Conservation (phyloP, 2,888 invertebrate genomes). For the Bedellia somnulentella region DNA sequence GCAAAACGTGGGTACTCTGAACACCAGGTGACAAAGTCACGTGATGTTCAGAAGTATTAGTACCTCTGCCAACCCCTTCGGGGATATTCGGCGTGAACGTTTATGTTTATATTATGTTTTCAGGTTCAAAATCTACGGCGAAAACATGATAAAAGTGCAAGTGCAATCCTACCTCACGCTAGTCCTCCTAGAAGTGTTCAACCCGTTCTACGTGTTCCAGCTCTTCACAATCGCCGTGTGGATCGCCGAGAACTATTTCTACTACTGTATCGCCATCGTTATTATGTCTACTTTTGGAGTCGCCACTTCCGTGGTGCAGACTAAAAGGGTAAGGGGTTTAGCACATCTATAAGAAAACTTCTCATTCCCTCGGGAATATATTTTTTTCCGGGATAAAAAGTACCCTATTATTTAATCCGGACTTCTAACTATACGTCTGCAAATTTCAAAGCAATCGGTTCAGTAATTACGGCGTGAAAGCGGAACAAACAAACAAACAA, state of each 20-base stretch:
- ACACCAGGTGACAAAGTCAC: too few relatives aligned
- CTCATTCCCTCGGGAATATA: too few relatives aligned
- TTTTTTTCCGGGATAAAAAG: too few relatives aligned
- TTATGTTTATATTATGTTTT: neutral
- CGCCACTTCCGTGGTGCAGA: slow-evolving; percentile 80
- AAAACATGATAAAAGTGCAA: slow-evolving; percentile 82
- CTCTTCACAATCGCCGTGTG: slow-evolving; percentile 87
- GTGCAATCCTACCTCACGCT: slow-evolving; percentile 72
- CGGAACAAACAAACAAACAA: too few relatives aligned
- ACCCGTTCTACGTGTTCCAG: slow-evolving; percentile 96
- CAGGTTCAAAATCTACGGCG: slow-evolving; percentile 79
- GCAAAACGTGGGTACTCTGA: too few relatives aligned
- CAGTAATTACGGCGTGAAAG: too few relatives aligned
- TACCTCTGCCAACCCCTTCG: too few relatives aligned
- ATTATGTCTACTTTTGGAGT: slow-evolving; percentile 84
- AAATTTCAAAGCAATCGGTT: too few relatives aligned
- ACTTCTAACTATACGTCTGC: too few relatives aligned
- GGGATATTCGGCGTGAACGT: too few relatives aligned
- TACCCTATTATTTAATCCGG: too few relatives aligned
- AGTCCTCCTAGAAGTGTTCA: slow-evolving; percentile 80
- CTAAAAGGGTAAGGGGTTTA: slow-evolving; percentile 70
- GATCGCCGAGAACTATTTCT: slow-evolving; percentile 87
- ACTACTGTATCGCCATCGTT: slow-evolving; percentile 86
- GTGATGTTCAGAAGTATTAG: too few relatives aligned
- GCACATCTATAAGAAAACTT: neutral